Conservation (phyloP, 2,797 vertebrate genomes). For the Artibeus lituratus region DNA sequence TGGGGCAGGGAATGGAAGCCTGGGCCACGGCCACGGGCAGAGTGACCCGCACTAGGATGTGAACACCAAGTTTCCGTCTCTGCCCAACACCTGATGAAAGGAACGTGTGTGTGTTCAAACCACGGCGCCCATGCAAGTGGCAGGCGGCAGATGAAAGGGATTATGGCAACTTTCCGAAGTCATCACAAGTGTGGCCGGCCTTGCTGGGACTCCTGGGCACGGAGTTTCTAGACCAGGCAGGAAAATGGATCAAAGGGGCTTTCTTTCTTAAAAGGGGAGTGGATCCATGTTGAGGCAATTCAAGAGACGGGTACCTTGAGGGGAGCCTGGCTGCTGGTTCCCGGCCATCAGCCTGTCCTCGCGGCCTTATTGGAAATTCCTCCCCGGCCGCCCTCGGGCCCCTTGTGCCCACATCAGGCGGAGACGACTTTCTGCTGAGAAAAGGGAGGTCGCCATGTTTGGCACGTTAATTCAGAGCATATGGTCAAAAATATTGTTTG, state of each 20-base stretch:
- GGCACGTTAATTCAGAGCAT: slow-evolving; percentile 82
- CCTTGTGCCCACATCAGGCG: slow-evolving; percentile 22
- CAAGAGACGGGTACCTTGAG: background rate
- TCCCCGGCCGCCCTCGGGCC: background rate
- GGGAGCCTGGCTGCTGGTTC: slow-evolving; percentile 53
- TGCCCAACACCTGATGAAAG: slow-evolving; percentile 56
- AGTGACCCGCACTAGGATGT: background rate
- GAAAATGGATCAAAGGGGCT: slow-evolving; percentile 34
- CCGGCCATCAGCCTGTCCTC: slow-evolving; percentile 51
- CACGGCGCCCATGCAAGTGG: background rate
- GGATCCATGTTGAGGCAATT: slow-evolving; percentile 44
- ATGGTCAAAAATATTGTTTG: slow-evolving; percentile 82
- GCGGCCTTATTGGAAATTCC: slow-evolving; percentile 54
- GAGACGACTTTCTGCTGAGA: background rate
- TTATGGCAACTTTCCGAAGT: slow-evolving; percentile 68
- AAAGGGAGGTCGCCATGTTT: slow-evolving; percentile 67
- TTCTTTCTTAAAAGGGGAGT: background rate
- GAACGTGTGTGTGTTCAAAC: slow-evolving; percentile 39
- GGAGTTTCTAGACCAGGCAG: slow-evolving; percentile 1
- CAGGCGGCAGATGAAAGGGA: slow-evolving; percentile 69
- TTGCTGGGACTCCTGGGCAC: background rate
- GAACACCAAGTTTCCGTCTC: slow-evolving; percentile 6
- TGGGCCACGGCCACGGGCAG: background rate
- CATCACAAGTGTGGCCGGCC: background rate
- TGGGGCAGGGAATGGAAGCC: background rate